A percentile compares a stretch with the other conserved stretches of the same genome.
Evolutionary conservation across 2,113 vertebrate species (phyloP).

Genomic region (Hemiprocne comata): DNA sequence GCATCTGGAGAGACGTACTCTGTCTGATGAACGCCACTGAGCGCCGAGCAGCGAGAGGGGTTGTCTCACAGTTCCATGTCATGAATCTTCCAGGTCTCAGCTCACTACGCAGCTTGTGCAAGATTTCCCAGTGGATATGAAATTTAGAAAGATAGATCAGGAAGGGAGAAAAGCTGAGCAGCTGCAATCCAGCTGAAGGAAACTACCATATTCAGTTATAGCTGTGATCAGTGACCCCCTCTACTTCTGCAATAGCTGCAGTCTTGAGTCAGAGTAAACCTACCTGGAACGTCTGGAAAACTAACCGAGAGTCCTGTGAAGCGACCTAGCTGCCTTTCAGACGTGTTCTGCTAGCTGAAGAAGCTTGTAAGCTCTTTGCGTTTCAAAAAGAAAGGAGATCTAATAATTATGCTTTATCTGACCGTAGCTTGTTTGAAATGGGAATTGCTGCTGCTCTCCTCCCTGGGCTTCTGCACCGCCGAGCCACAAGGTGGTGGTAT

Average conservation of each 20-base stretch:
- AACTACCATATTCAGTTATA: background rate
- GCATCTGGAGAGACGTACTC: background rate
- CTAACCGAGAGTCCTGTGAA: background rate
- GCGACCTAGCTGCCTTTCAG: background rate
- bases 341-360: background rate
- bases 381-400: slow-evolving; percentile 29
- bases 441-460: background rate
- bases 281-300: background rate
- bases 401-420: slow-evolving; percentile 7
- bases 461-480: background rate
- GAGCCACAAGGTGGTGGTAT: slow-evolving; percentile 92
- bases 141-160: background rate
- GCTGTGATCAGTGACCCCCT: background rate
- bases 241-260: background rate
- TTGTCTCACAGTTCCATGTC: background rate
- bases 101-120: background rate
- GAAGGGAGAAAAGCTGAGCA: background rate
- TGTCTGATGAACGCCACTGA: background rate
- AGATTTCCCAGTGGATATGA: background rate
- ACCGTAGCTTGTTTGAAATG: background rate
- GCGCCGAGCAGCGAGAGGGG: background rate
- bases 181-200: background rate
- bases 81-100: background rate
- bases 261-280: background rate
- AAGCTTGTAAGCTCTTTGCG: background rate